Conservation (phyloP, 1,140 invertebrate species). For the Drosophila lacertosa region DNA sequence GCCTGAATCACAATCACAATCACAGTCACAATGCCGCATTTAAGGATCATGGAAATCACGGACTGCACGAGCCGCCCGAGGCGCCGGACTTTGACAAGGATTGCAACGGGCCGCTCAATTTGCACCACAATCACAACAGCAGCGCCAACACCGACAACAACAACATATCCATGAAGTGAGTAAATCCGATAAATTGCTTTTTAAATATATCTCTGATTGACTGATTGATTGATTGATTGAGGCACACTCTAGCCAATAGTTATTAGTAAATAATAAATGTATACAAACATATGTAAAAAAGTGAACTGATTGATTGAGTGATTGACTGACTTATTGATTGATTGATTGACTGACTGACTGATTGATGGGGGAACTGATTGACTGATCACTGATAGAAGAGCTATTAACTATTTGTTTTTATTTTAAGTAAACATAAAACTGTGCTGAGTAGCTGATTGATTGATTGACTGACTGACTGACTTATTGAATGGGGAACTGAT, state of each 20-base stretch:
- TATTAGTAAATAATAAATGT: too few species aligned
- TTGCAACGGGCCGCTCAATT: conserved; percentile 72
- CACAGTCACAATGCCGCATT: conserved; percentile 34
- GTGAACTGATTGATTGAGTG: not conserved
- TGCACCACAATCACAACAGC: conserved; percentile 72
- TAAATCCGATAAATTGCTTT: too few species aligned
- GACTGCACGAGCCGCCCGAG: conserved; percentile 56
- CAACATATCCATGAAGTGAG: conserved; percentile 82
- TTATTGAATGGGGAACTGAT: too few species aligned
- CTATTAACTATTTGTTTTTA: too few species aligned
- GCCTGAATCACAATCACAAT: conserved; percentile 21
- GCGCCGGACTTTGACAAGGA: conserved; percentile 71
- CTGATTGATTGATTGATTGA: not conserved
- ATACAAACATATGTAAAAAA: too few species aligned
- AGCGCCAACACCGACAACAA: conserved; percentile 64
- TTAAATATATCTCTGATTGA: too few species aligned
- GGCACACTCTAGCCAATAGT: too few species aligned
- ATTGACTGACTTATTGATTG: too few species aligned
- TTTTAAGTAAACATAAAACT: too few species aligned
- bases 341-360: not conserved
- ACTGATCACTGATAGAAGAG: not conserved
- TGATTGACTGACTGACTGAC: not conserved
- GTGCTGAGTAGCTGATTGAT: not conserved
- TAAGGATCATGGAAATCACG: conserved; percentile 47
- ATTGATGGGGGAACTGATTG: not conserved